Conservation (phyloP, 2,797 vertebrate genomes). For the Sebastes wilsoni region DNA sequence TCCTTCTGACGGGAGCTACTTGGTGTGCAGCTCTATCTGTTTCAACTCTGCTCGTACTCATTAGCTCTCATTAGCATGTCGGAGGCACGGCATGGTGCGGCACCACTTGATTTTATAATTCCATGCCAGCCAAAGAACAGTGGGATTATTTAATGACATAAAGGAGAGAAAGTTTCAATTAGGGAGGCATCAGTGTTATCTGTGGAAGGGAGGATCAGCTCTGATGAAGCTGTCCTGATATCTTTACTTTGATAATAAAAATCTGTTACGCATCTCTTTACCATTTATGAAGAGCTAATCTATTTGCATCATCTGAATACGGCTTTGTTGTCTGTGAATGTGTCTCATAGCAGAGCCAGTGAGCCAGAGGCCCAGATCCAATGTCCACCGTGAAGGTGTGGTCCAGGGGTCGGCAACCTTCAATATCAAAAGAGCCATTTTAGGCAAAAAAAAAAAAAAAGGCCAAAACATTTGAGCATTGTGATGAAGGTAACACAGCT, state of each 20-base stretch:
- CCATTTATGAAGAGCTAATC: background rate
- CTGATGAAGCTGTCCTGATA: background rate
- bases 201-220: background rate
- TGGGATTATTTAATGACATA: background rate
- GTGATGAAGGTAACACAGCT: too few relatives aligned
- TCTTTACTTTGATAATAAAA: background rate
- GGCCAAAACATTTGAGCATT: too few relatives aligned
- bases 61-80: conserved; percentile 1
- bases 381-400: background rate
- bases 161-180: background rate
- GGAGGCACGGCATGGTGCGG: background rate
- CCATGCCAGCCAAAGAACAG: background rate
- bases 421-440: too few relatives aligned
- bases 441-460: too few relatives aligned
- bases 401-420: background rate
- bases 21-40: background rate
- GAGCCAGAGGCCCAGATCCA: background rate
- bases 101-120: background rate
- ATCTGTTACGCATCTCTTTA: background rate
- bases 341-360: background rate
- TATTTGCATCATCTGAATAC: background rate
- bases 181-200: background rate
- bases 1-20: background rate
- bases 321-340: background rate
- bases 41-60: background rate